Base-by-base conservation (phyloP, 1,140 invertebrate genomes). In the Drosophila tani region DNA sequence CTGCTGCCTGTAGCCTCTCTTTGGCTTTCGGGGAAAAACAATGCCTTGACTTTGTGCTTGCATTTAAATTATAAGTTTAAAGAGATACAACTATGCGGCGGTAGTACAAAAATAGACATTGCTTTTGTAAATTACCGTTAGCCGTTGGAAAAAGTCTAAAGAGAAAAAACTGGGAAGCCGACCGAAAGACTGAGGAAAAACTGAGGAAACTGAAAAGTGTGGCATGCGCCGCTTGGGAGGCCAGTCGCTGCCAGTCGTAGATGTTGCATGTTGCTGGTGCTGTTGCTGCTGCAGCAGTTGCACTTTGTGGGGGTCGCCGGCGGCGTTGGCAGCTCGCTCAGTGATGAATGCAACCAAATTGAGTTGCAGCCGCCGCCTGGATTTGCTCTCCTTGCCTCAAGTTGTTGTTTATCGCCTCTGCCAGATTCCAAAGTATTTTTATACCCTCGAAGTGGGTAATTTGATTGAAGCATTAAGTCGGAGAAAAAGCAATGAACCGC, bases 31-130 rank as follows among this genome's bases (percentile, higher is more conserved):
- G 40, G 21, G 46, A 19, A 59, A 82, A 90, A 88, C 84, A 88
- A 88, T 88, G 84, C 81, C 66, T 58, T 70, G 85, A 88, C 84
- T 88, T 84, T 88, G 84, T 88, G 87, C 80, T 84, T 88, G 84
- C 83, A 90, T 88, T 88, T 88, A 88, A 88, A 88, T 86, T 86
- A 82, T 82, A 86, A 82, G 80, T 87, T 82, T 87, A 77, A 87
- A 80, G 60, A 87, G 73, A 81, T 79, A 68, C 69, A 75, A 81
- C 53, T 59, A 70, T 75, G 62, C 58, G 21, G 64, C 51, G 43
- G 66, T 50, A 41, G 70, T 85, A 88, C 75, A 62, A 85, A 88
- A 88, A 88, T 88, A 88, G 85, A 90, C 70, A 82, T 81, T 80
- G 69, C 77, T 80, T 68, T 79, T 63, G 81, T 80, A 79, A 79